Percentiles rank a stretch among this genome's conserved stretches.
These are phyloP conservation scores for Sinosuthora webbiana DNA, from an alignment of 2,113 vertebrate genomes.

Conservation along the genomic window DNA sequence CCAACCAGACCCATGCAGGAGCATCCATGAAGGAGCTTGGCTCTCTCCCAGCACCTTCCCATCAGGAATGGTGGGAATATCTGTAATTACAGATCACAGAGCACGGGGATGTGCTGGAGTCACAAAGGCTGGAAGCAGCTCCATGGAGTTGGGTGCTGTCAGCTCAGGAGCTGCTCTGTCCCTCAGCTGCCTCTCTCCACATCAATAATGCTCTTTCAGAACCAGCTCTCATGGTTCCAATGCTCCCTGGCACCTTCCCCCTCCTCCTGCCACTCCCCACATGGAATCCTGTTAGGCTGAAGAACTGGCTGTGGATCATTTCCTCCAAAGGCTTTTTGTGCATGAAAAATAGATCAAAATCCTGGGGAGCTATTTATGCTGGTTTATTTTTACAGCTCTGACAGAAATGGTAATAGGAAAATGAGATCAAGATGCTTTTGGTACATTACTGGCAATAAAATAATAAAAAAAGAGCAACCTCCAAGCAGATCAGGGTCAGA, in stretches of 20 bases:
- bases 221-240: neutral
- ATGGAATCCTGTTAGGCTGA: neutral
- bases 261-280: neutral
- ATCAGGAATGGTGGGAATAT: neutral
- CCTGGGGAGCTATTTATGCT: neutral
- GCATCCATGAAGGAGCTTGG: neutral
- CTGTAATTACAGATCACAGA: neutral
- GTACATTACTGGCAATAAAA: neutral
- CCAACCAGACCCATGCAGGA: neutral
- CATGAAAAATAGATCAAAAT: slow-evolving; percentile 45
- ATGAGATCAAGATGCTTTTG: slow-evolving; percentile 17
- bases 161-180: neutral
- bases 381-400: slow-evolving; percentile 27
- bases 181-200: neutral
- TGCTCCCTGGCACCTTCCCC: neutral
- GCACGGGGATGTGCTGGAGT: neutral
- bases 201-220: slow-evolving; percentile 16
- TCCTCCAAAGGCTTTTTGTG: neutral
- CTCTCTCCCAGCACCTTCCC: neutral
- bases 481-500: neutral
- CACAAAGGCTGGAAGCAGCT: neutral
- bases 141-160: neutral
- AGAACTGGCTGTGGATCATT: neutral
- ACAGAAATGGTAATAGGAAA: slow-evolving; percentile 20
- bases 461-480: neutral